These are phyloP conservation scores for Vicugna pacos DNA, from an alignment of 2,113 vertebrate genomes.

Conservation along the genomic window DNA sequence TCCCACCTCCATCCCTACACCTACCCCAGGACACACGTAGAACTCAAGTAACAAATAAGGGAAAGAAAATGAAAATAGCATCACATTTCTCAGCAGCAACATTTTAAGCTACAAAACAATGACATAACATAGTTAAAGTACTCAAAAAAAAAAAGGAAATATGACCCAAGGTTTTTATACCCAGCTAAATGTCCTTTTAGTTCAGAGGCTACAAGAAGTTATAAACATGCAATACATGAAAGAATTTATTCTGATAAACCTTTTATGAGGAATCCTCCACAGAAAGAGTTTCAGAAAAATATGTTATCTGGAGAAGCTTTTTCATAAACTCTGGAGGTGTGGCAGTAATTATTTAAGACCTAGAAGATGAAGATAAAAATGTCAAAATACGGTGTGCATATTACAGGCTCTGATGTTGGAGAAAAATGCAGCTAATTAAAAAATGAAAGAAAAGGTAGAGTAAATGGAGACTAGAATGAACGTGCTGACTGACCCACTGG, in stretches of 20 bases:
- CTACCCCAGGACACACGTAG: background rate
- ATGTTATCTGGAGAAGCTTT: background rate
- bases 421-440: background rate
- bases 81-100: background rate
- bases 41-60: background rate
- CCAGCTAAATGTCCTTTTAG: background rate
- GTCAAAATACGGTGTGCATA: background rate
- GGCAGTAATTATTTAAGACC: background rate
- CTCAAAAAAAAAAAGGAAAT: background rate
- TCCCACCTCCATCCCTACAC: fast-evolving
- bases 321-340: background rate
- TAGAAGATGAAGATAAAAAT: background rate
- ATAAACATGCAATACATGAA: background rate
- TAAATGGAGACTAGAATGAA: background rate
- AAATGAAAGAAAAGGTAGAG: background rate
- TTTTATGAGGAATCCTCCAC: background rate
- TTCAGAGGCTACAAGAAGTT: background rate
- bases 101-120: background rate
- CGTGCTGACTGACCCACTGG: background rate
- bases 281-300: background rate
- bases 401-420: background rate
- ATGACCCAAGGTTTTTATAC: background rate
- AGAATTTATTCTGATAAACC: background rate
- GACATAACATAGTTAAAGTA: background rate
- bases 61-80: background rate